Evolutionary conservation across 2,888 invertebrate genomes (phyloP).

Genomic region (Ennomos quercinarius): DNA sequence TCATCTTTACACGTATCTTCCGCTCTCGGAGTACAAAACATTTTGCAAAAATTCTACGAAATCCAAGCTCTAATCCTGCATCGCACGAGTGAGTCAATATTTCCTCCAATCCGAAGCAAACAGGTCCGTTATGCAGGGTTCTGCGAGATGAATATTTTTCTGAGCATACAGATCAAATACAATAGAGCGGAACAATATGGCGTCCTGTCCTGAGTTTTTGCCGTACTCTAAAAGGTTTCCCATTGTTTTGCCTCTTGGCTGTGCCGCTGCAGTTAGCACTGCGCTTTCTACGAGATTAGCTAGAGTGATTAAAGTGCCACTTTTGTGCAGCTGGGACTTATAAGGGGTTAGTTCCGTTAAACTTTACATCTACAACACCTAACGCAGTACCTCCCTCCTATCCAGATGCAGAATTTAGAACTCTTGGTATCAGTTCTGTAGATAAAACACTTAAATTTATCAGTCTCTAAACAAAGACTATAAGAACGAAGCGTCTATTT

Average conservation of each 20-base stretch:
- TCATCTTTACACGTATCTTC: too few relatives aligned
- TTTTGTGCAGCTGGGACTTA: slow-evolving; percentile 23
- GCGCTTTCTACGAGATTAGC: slow-evolving; percentile 52
- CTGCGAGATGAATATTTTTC: slow-evolving; percentile 55
- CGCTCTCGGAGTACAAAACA: slow-evolving; percentile 22
- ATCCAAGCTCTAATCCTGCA: slow-evolving; percentile 8
- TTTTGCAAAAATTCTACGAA: slow-evolving; percentile 2
- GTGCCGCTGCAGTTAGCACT: slow-evolving; percentile 46
- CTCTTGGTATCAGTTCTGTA: not conserved
- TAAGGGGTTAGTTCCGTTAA: slow-evolving; percentile 1
- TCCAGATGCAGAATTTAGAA: too few relatives aligned
- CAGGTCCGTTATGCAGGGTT: slow-evolving; percentile 35
- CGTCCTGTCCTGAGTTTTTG: slow-evolving; percentile 47
- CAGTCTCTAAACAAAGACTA: slow-evolving; percentile 3
- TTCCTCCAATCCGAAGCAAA: slow-evolving; percentile 27
- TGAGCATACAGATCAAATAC: slow-evolving; percentile 44
- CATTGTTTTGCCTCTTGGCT: slow-evolving; percentile 52
- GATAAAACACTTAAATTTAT: not conserved
- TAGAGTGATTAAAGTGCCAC: slow-evolving; percentile 35
- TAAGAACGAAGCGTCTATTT: slow-evolving; percentile 9
- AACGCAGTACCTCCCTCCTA: too few relatives aligned
- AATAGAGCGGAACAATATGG: slow-evolving; percentile 56
- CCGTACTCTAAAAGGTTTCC: slow-evolving; percentile 51
- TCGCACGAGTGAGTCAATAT: slow-evolving; percentile 30
- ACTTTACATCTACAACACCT: not conserved